Evolutionary conservation across 2,888 invertebrate species (phyloP).

Genomic region (Scaeva pyrastri): DNA sequence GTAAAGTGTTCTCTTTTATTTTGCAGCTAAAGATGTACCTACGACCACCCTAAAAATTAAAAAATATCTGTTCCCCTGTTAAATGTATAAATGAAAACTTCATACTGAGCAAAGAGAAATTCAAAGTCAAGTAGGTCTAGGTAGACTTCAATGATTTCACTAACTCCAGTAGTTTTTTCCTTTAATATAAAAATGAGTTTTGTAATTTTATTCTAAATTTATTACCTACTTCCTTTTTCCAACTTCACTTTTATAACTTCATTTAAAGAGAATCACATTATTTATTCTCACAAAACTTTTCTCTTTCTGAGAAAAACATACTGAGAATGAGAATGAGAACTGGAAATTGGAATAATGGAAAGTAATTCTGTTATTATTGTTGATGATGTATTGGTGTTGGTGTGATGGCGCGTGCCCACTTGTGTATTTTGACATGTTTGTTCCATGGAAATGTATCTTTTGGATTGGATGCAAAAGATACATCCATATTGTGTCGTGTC

Average conservation of each 20-base stretch:
- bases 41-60: no score
- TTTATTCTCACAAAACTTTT: neutral
- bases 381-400: no score
- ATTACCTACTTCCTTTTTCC: neutral
- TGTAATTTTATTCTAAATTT: constrained; percentile 1
- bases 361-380: neutral
- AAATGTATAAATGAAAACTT: neutral
- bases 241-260: neutral
- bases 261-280: neutral
- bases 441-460: constrained; percentile 67
- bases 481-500: constrained; percentile 47
- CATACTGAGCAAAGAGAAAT: neutral
- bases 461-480: constrained; percentile 56
- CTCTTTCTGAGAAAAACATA: neutral
- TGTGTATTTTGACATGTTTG: constrained; percentile 16
- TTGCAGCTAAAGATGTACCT: no score
- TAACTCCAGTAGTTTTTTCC: neutral
- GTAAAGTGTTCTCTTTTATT: no score
- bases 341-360: constrained; percentile 55
- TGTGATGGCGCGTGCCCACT: constrained; percentile 59
- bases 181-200: neutral
- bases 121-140: neutral
- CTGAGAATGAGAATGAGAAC: neutral
- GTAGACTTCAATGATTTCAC: constrained; percentile 8
- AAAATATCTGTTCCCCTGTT: no score